Evolutionary conservation across 2,888 invertebrate genomes (phyloP).

Genomic region (Thymelicus sylvestris): DNA sequence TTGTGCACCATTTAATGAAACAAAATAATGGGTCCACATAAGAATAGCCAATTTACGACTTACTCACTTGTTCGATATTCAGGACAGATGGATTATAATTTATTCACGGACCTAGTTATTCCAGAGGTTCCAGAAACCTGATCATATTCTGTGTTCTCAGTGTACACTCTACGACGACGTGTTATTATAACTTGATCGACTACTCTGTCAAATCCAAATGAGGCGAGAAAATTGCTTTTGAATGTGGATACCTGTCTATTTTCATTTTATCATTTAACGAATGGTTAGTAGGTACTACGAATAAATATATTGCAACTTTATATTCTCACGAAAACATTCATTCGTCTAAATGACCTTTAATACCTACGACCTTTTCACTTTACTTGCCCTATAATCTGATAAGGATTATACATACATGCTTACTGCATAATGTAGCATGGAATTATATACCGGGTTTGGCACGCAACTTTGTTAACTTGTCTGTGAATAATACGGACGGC

Average conservation of each 20-base stretch:
- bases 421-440: slow-evolving; percentile 4
- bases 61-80: neutral
- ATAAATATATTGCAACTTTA: no score
- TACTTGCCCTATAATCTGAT: slow-evolving; percentile 9
- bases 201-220: neutral
- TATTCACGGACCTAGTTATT: neutral
- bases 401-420: slow-evolving; percentile 1
- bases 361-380: slow-evolving; percentile 4
- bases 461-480: neutral
- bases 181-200: neutral
- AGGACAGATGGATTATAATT: neutral
- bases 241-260: neutral
- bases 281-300: no score
- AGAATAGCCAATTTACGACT: neutral
- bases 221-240: neutral
- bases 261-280: neutral
- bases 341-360: neutral
- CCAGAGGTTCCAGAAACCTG: neutral
- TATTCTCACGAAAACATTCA: neutral
- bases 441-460: neutral
- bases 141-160: neutral
- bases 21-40: no score
- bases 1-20: no score
- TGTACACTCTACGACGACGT: neutral
- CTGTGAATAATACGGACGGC: neutral